Evolutionary conservation across 2,888 invertebrate species (phyloP).

Genomic region (Magallana nippona): DNA sequence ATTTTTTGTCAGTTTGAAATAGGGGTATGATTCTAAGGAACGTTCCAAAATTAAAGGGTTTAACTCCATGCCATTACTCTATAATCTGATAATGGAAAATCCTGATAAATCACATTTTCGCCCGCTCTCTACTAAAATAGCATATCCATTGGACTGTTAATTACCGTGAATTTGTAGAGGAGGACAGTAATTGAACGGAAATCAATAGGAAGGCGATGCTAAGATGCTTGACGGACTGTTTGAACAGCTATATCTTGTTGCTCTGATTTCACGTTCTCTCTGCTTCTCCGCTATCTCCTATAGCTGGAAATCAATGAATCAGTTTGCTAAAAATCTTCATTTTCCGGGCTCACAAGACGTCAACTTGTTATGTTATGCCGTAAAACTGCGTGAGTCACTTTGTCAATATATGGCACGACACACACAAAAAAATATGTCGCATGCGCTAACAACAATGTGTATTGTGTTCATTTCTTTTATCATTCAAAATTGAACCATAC

Average conservation of each 20-base stretch:
- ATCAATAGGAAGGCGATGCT: background rate
- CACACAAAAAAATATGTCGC: too few species aligned
- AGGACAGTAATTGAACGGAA: slow-evolving; percentile 24
- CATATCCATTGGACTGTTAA: slow-evolving; percentile 6
- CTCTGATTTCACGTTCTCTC: background rate
- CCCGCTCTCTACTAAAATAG: slow-evolving; percentile 1
- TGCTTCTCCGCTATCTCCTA: background rate
- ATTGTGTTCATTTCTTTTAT: too few species aligned
- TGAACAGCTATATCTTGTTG: background rate
- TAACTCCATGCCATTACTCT: background rate
- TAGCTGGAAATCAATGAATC: slow-evolving; percentile 6
- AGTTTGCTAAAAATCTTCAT: background rate
- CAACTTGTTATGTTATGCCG: background rate
- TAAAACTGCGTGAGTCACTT: background rate
- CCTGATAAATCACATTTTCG: slow-evolving; percentile 14
- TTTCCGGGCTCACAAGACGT: background rate
- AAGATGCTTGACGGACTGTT: slow-evolving; percentile 24
- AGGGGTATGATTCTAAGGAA: too few species aligned
- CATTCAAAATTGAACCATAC: too few species aligned
- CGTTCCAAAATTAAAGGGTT: background rate
- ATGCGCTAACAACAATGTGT: too few species aligned
- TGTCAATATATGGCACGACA: too few species aligned
- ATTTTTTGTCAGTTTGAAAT: too few species aligned
- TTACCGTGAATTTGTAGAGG: slow-evolving; percentile 29
- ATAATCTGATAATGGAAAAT: background rate